Evolutionary conservation across 2,113 vertebrate genomes (phyloP), one percentile per base, ranked within the genome.

Genomic region (Cyprichromis sp.): DNA sequence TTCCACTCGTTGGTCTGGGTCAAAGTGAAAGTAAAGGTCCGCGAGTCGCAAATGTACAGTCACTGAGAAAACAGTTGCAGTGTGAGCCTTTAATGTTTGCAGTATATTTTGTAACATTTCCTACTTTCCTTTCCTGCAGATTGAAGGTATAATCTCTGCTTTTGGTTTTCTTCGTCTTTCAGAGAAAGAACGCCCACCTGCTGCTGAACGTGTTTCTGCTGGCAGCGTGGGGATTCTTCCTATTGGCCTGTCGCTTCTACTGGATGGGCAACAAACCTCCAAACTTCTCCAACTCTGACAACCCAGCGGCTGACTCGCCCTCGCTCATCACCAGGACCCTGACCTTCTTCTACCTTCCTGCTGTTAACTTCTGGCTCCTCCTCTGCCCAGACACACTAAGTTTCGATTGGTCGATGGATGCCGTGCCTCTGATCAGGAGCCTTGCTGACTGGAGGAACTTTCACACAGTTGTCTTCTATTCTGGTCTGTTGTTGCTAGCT

Each of bases 241-340:
- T 99, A 76, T 93, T 99, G 91, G 97, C 97, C 50, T 91, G 96
- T 90, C 98, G 99, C 53, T 97, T 99, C 19, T 99, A 99, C 96
- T 99, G 99, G 98, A 99, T 99, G 99, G 98, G 99, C 82, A 99
- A 98, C 96, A 99, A 97, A 80, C 98, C 99, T n/a, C 99, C 99
- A 12, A 99, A 98, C 95, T 99, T 99, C 95, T 99, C 99, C 94
- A 99, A 99, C 96, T 99, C 99, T 0, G 99, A 99, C 96, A 99
- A 99, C 95, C 99, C 99, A 4, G 98, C 98, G 8, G 98, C 98
- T 1, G 99, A 99, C 92, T 98, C 97, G 0, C 97, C 98, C 21
- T 97, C 96, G 68, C 93, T 98, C 76, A 93, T 99, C 89, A 97
- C 97, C 12, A 96, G 98, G 90, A 96, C 92, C 0, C 95, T 99